Evolutionary conservation across 2,113 vertebrate species (phyloP), one percentile per base, ranked within the genome.

Genomic region (Irena cyanogastra): DNA sequence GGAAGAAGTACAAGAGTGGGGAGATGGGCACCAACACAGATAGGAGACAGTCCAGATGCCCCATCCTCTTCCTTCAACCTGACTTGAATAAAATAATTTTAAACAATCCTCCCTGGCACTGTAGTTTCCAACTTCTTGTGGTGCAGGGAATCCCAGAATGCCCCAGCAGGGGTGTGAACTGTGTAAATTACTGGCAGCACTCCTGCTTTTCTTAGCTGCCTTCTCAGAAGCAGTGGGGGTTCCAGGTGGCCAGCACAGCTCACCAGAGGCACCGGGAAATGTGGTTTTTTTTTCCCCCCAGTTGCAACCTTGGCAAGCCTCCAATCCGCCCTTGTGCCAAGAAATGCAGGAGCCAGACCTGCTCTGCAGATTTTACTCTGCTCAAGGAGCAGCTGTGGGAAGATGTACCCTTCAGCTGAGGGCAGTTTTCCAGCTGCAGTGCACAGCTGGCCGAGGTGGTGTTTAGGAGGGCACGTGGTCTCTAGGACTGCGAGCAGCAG

Each of bases 181-280:
- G 11, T 53, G 2, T 26, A 26, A 78, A 31, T 44, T 85, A 28
- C 33, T 77, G 77, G 74, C 59, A 79, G 6, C 18, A 27, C 0
- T 4, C n/a, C 79, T 88, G 70, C 27, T 83, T 90, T 91, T 44
- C 63, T 80, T 26, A 68, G 66, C 49, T 83, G 53, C 63, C 45
- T 52, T 78, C 72, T 70, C 42, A 65, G 92, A 80, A 83, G 50
- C 59, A n/a, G 16, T 13, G 59, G 22, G 56, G 63, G 16, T 31
- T 54, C 44, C 59, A 83, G 61, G 61, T 84, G 35, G 19, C 39
- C 57, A 16, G 71, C 39, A 45, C 39, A 76, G 33, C 66, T 94
- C 45, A 50, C 39, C 0, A 0, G 47, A 35, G 53, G 26, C 63
- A 83, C 21, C 0, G 0, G 65, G 50, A 74, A 70, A 37, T 52